Base-by-base conservation (phyloP, 2,888 invertebrate species). In the Ornithoptera alexandrae region DNA sequence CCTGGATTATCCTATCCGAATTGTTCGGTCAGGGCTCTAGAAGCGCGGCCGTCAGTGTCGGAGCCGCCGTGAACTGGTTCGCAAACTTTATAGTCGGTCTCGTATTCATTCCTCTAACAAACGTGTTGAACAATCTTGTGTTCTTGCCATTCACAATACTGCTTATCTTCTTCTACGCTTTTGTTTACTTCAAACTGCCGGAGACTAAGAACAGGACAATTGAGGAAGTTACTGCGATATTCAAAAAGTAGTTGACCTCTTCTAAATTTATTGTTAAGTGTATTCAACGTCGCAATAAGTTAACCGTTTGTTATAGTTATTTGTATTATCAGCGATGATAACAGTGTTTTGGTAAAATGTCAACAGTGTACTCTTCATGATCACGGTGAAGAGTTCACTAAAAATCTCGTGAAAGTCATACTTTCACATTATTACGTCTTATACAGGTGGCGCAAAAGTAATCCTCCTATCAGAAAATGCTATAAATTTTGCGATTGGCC, bases 1-100 rank as follows among this genome's bases (percentile, higher is more conserved):
- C 93, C 30, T 93, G 93, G 93, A 93, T 93, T 91, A 90, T 93
- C 53, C 74, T 93, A 72, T 92, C 93, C 0, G 93, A 93, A 76
- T 72, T 93, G 76, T 93, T 93, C 76, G 90, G 90, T 0, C 93
- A 93, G 75, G 92, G 92, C 3, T 87, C 93, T 1, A 81, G 93
- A 64, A 90, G 91, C 70, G 91, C 92, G 10, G 93, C 93, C 0
- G 92, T 93, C 17, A 93, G 93, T 70, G 86, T 93, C 1, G 93
- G 93, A 4, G 93, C 93, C 18, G 79, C 92, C 2, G 89, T 93
- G 68, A 93, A 93, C 78, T 93, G 93, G 93, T 86, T 92, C 62
- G 92, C 93, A 17, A 93, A 93, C 79, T 93, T 93, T 70, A 78
- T 93, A n/a, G 89, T 93, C n/a, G 92, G 92, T 2, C 77, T 93